A percentile compares a stretch with the other conserved stretches of the same genome.
These are phyloP conservation scores for Sipunculus nudus DNA, from an alignment of 2,888 invertebrate species.

Conservation along the genomic window DNA sequence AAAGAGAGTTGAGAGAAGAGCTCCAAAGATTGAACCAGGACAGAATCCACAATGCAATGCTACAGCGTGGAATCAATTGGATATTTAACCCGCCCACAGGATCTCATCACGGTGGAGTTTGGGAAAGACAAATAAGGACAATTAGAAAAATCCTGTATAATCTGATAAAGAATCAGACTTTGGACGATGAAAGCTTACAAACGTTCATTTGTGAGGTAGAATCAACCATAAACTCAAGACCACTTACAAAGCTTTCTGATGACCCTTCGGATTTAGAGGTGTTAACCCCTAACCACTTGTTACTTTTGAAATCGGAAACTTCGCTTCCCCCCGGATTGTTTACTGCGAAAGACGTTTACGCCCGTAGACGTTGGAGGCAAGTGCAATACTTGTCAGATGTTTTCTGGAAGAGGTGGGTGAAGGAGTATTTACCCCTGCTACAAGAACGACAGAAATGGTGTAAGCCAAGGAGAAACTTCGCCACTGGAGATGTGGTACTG, in stretches of 20 bases:
- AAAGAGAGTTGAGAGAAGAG: neutral
- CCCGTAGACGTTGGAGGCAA: constrained; percentile 26
- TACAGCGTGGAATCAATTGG: neutral
- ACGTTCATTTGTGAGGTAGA: constrained; percentile 4
- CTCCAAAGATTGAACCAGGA: neutral
- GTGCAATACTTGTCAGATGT: constrained; percentile 27
- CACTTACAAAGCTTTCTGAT: neutral
- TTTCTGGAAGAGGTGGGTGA: constrained; percentile 27
- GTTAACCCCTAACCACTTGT: neutral
- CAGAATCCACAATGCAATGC: neutral
- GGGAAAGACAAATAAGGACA: constrained; percentile 2
- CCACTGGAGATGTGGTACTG: constrained; percentile 14
- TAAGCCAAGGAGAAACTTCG: constrained; percentile 1
- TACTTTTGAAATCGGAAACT: neutral
- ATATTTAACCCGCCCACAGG: constrained; percentile 5
- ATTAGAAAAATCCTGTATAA: neutral
- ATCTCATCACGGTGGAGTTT: constrained; percentile 5
- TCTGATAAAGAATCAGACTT: neutral
- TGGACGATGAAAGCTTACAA: neutral
- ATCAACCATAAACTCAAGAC: neutral
- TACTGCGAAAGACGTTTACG: constrained; percentile 20
- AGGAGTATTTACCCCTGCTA: constrained; percentile 16
- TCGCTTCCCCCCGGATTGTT: constrained; percentile 21
- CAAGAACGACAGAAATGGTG: constrained; percentile 19
- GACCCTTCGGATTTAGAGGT: neutral